A percentile compares a stretch with the other conserved stretches of the same genome.
These are phyloP conservation scores for Aphelenchoides fujianensis DNA, from an alignment of 1,140 invertebrate species.

Conservation along the genomic window DNA sequence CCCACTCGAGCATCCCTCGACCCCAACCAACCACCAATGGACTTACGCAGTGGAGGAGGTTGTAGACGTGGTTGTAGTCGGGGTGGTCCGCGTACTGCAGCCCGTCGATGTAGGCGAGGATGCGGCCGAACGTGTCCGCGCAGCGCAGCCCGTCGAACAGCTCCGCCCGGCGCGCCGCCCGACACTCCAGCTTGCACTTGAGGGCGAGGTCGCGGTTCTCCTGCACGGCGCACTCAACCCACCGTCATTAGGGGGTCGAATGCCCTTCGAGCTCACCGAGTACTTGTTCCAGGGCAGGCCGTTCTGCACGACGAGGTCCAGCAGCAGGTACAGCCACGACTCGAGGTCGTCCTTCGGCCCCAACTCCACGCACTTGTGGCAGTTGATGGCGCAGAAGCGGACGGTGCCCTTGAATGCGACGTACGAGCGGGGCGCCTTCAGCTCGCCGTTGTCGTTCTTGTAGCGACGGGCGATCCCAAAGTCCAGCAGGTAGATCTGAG, in stretches of 20 bases:
- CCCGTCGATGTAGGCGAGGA: too few species aligned
- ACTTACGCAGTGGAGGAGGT: too few species aligned
- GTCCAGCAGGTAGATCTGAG: constrained; percentile 42
- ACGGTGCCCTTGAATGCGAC: constrained; percentile 40
- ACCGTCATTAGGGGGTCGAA: constrained; percentile 20
- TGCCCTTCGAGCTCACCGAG: constrained; percentile 20
- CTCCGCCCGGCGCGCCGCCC: constrained; percentile 21
- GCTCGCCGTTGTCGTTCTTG: constrained; percentile 37
- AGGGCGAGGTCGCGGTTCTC: too few species aligned
- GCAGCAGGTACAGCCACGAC: too few species aligned
- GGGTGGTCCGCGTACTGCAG: too few species aligned
- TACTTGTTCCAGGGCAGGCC: constrained; percentile 40
- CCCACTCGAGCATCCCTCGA: too few species aligned
- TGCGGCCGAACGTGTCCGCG: too few species aligned
- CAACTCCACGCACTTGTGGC: constrained; percentile 33
- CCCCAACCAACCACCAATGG: too few species aligned
- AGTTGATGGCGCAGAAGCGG: constrained; percentile 34
- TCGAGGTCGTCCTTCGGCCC: constrained; percentile 42
- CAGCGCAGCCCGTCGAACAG: constrained; percentile 33
- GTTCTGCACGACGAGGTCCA: constrained; percentile 30
- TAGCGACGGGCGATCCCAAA: constrained; percentile 29
- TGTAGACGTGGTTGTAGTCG: too few species aligned
- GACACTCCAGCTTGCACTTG: constrained; percentile 42
- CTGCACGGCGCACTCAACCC: too few species aligned
- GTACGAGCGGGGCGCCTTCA: too few species aligned